These are phyloP conservation scores for Turritopsis dohrnii DNA, from an alignment of 30 jellyfish, hydroid and myxozoan genomes.

Conservation along the genomic window DNA sequence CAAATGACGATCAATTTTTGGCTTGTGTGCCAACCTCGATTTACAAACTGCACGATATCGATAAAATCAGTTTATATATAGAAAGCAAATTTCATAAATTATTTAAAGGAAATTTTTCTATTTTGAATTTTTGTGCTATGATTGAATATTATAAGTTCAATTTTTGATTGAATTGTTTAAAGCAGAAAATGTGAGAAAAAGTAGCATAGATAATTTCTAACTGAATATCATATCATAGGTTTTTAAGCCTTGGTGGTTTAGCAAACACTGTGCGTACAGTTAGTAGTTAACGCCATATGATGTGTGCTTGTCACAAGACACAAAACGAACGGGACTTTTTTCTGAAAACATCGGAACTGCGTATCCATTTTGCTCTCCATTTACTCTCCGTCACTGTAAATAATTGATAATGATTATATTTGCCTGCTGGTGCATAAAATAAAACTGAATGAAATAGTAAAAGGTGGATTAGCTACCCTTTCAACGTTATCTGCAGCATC, in stretches of 20 bases:
- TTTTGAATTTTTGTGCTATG: background rate
- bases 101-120: background rate
- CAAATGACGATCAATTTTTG: no score
- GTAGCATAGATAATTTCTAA: no score
- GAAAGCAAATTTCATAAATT: background rate
- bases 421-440: background rate
- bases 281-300: no score
- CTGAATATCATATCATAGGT: no score
- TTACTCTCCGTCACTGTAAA: background rate
- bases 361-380: background rate
- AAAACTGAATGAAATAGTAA: background rate
- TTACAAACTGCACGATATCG: no score
- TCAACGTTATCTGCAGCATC: background rate
- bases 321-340: background rate
- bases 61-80: no score
- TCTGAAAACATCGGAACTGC: background rate
- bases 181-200: no score
- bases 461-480: background rate
- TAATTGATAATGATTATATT: background rate
- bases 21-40: no score
- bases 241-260: no score
- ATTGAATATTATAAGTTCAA: no score
- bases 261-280: no score
- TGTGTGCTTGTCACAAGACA: background rate
- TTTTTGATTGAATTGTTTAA: background rate